Percentiles rank a stretch among this genome's conserved stretches.
Conservation (phyloP, 2,888 invertebrate genomes). For the Rhagonycha lutea region DNA sequence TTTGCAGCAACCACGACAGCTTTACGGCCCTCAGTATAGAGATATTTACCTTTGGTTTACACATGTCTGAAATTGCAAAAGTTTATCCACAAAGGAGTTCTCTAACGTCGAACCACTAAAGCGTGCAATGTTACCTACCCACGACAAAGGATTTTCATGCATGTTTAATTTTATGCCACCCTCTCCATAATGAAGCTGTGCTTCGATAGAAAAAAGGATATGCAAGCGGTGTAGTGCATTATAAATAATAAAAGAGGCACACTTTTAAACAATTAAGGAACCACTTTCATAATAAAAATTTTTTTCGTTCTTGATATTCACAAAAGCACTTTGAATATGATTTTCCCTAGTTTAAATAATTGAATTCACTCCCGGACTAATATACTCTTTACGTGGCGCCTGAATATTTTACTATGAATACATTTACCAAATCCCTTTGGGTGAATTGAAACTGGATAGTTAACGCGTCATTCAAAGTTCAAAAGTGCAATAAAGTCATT, state of each 20-base stretch:
- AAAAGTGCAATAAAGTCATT: background rate
- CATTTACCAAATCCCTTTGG: background rate
- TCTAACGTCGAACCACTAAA: background rate
- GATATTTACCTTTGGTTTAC: slow-evolving; percentile 3
- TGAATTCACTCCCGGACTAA: background rate
- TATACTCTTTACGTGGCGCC: background rate
- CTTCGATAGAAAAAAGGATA: background rate
- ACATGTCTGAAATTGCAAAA: background rate
- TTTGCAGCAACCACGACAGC: background rate
- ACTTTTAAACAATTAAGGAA: background rate
- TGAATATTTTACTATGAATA: background rate
- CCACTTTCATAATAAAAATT: background rate
- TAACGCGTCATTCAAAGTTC: background rate
- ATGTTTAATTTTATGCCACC: background rate
- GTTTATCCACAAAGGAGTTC: background rate
- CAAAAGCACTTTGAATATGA: background rate
- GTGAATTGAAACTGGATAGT: background rate
- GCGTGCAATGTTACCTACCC: background rate
- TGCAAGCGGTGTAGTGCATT: background rate
- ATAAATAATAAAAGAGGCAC: background rate
- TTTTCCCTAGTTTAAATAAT: background rate
- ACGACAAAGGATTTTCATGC: background rate
- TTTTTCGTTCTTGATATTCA: background rate
- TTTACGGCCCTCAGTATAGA: background rate
- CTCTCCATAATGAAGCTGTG: background rate